A percentile compares a stretch with the other conserved stretches of the same genome.
Evolutionary conservation across 2,888 invertebrate species (phyloP).

Genomic region (Nephrocerus scutellatus): DNA sequence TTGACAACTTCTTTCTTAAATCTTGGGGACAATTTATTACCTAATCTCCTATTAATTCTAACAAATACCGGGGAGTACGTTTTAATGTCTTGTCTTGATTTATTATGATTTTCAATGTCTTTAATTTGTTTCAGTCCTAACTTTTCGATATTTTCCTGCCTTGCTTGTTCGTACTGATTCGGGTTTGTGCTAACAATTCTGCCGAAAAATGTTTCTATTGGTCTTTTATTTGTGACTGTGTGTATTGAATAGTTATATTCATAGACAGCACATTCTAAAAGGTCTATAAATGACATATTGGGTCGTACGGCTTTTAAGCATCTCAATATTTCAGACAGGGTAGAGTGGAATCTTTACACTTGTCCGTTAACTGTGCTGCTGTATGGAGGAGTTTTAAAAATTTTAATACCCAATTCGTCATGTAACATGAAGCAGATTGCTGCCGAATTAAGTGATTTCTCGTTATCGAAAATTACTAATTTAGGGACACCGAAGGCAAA

Average conservation of each 20-base stretch:
- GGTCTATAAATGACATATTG: neutral
- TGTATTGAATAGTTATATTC: conserved; percentile 10
- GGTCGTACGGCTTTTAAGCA: neutral
- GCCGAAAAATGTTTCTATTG: conserved; percentile 7
- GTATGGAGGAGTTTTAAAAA: conserved; percentile 1
- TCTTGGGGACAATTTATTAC: too few relatives aligned
- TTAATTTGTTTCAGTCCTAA: too few relatives aligned
- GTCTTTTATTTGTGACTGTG: conserved; percentile 3
- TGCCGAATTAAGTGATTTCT: too few relatives aligned
- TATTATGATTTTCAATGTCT: too few relatives aligned
- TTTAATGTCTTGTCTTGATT: too few relatives aligned
- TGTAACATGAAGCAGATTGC: conserved; percentile 6
- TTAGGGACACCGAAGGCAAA: too few relatives aligned
- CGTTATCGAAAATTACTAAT: too few relatives aligned
- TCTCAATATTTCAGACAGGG: conserved; percentile 6
- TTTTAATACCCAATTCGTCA: conserved; percentile 1
- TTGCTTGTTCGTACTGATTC: neutral
- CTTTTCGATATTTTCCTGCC: too few relatives aligned
- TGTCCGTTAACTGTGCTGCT: conserved; percentile 4
- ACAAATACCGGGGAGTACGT: too few relatives aligned
- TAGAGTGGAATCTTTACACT: conserved; percentile 1
- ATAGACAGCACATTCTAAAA: conserved; percentile 1
- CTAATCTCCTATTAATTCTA: too few relatives aligned
- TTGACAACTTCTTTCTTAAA: too few relatives aligned
- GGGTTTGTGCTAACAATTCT: conserved; percentile 4